Base-by-base conservation (phyloP, 1,140 invertebrate species). In the Tetragonula clypearis region DNA sequence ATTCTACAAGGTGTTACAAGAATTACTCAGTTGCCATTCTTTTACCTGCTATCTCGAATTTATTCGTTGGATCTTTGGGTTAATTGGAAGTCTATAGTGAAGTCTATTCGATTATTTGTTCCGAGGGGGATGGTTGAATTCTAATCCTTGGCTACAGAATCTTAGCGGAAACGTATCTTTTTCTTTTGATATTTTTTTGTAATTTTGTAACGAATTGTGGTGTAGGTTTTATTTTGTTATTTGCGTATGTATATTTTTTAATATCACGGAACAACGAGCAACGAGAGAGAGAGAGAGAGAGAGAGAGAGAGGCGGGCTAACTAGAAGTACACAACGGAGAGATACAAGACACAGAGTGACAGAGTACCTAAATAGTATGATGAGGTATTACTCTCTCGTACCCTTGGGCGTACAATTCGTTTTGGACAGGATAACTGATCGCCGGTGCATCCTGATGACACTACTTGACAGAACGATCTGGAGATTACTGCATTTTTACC, bases 341-440 rank as follows among this genome's bases (percentile, higher is more conserved):
- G n/a, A 11, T 9, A 26, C n/a, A 73, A 49, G 71, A 55, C 72
- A 19, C n/a, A 9, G 72, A 26, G 41, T 74, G 72, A 74, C 72
- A 74, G 72, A 74, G 72, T 74, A 74, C 17, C 72, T 74, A 74
- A 74, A 74, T 53, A 74, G 72, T 55, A 53, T 74, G 72, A 74
- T 74, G 72, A 74, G 72, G 49, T n/a, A n/a, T 74, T 74, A 74
- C 49, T n/a, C n/a, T 74, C 49, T 74, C 23, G n/a, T 74, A 74
- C 72, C 72, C 72, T 74, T 74, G n/a, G 72, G 72, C 72, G 72
- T 21, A 74, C 72, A 74, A 74, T 74, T 74, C 72, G n/a, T 74
- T 74, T 74, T 55, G 72, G 72, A 74, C 72, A 55, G 72, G 23
- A 74, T 74, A 74, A 74, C 73, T 74, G 73, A 74, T 74, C 53